Percentiles rank a stretch among this genome's conserved stretches.
phyloP scores from a whole-genome alignment of 2,797 vertebrate species.

The Mormyrops boulengeri region DNA sequence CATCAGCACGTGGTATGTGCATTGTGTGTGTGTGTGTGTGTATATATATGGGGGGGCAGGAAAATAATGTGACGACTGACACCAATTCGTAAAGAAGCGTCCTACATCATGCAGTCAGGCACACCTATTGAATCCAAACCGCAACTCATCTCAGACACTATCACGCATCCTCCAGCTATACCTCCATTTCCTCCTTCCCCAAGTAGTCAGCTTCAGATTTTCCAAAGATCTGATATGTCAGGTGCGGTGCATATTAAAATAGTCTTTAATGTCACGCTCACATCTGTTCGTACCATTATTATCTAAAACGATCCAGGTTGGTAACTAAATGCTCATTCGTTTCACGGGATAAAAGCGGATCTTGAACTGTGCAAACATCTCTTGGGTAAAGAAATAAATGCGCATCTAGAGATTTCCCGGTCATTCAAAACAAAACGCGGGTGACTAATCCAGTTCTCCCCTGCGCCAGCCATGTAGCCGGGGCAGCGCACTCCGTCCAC shows the following conservation, averaged over 20 bases:
- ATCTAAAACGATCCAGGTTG: background rate
- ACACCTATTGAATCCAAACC: background rate
- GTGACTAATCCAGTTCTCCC: background rate
- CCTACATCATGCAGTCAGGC: background rate
- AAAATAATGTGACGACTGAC: background rate
- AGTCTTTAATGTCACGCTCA: background rate
- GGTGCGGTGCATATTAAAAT: background rate
- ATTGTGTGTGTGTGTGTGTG: background rate
- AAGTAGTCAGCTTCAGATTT: background rate
- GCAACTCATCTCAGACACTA: background rate
- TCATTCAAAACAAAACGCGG: background rate
- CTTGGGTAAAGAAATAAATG: background rate
- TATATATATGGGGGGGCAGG: no score
- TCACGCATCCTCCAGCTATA: background rate
- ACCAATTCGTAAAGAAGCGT: background rate
- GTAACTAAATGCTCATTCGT: background rate
- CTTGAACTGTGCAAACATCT: background rate
- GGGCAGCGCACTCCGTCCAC: background rate
- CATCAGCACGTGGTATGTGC: background rate
- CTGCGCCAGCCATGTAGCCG: background rate
- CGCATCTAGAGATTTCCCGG: background rate
- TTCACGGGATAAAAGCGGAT: background rate
- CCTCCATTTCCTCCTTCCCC: background rate
- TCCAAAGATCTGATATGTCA: constrained; percentile 1
- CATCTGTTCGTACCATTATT: background rate